Evolutionary conservation across 2,113 vertebrate genomes (phyloP), one percentile per base, ranked within the genome.

Genomic region (Hypocryptadius cinnamomeus): DNA sequence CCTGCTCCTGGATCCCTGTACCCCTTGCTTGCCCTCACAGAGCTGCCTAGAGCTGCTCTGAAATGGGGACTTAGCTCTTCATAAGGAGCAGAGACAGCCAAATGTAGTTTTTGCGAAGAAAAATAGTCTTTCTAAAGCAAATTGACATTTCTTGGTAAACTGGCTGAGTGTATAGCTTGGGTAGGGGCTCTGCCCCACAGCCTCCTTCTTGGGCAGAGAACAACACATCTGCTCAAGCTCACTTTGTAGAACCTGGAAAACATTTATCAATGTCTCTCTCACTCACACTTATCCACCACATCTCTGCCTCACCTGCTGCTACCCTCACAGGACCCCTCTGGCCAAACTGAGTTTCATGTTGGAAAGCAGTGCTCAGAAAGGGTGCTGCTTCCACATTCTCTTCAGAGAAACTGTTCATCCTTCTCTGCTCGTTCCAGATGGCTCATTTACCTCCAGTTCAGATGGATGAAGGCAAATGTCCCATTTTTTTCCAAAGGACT

Each of bases 101-200:
- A 35, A 8, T 33, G n/a, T 33, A 4, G 2, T 12, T 83, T 69
- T 81, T 61, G 45, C 28, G 33, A 40, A 88, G 39, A 22, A 63
- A 59, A 33, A 37, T 5, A 39, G 7, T 47, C 17, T 56, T 82
- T 88, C 65, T 65, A 33, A 87, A 74, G 44, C 19, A 70, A 85
- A 68, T 31, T 6, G 19, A 42, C 4, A 10, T 60, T 68, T 82
- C 21, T 64, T 77, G 8, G 23, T 81, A 39, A 44, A 31, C 33
- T 33, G 33, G 25, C 44, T 1, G 21, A 79, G 13, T 0, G 0
- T 6, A 37, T 9, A 3, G 3, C 39, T 82, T 31, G 33, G 30
- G 16, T 23, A 2, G 1, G 5, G 40, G 18, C 16, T 76, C 40
- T 83, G 66, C 23, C 44, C 50, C 1, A 10, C 24, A 72, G 20